Evolutionary conservation across 2,888 invertebrate genomes (phyloP).

Genomic region (Encarsia formosa): DNA sequence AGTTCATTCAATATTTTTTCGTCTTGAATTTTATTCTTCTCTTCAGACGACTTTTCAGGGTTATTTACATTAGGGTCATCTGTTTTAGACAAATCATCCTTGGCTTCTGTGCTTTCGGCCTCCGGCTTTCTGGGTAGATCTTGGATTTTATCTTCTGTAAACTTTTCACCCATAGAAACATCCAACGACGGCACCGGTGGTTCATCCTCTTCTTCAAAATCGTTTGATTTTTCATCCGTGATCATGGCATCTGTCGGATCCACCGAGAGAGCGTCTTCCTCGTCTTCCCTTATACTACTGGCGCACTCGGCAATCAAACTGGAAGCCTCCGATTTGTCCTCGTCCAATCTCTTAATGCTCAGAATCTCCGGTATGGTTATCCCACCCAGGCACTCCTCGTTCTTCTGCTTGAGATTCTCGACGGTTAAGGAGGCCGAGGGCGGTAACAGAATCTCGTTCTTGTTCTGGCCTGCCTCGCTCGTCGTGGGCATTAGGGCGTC

Average conservation of each 20-base stretch:
- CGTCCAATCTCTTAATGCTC: constrained; percentile 5
- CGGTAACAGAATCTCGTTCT: background rate
- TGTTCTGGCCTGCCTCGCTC: too few relatives aligned
- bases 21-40: too few relatives aligned
- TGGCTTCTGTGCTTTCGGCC: too few relatives aligned
- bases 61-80: too few relatives aligned
- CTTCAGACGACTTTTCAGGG: too few relatives aligned
- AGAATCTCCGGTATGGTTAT: too few relatives aligned
- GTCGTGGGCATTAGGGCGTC: background rate
- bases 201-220: background rate
- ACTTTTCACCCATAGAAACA: constrained; percentile 8
- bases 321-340: constrained; percentile 9
- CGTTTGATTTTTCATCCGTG: constrained; percentile 6
- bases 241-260: constrained; percentile 1
- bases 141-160: background rate
- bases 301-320: constrained; percentile 18
- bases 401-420: background rate
- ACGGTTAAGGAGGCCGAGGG: background rate
- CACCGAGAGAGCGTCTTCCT: background rate
- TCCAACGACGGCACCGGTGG: background rate
- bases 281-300: too few relatives aligned
- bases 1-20: too few relatives aligned
- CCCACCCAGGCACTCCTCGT: background rate
- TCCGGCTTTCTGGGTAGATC: too few relatives aligned
- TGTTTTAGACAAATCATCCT: too few relatives aligned